Evolutionary conservation across 2,113 vertebrate species (phyloP).

Genomic region (Irena cyanogastra): DNA sequence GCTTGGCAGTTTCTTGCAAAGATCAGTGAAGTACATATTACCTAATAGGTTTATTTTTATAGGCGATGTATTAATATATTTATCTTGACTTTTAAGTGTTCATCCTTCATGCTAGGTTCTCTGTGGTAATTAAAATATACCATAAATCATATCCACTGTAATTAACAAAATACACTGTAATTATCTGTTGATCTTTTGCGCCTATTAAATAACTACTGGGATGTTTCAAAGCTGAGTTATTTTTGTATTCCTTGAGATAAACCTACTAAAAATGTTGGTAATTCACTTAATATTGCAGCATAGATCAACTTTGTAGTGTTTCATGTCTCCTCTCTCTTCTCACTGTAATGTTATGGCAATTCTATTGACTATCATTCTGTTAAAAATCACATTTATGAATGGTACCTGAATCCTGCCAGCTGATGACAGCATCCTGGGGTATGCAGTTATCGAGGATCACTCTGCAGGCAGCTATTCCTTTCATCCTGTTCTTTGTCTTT

Average conservation of each 20-base stretch:
- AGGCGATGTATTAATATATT: background rate
- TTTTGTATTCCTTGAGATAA: slow-evolving; percentile 10
- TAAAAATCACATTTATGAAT: slow-evolving; percentile 14
- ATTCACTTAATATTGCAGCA: background rate
- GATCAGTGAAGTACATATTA: background rate
- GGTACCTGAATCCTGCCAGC: background rate
- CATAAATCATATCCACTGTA: slow-evolving; percentile 27
- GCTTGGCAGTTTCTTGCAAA: background rate
- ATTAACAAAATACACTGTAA: slow-evolving; percentile 40
- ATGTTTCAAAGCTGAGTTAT: slow-evolving; percentile 34
- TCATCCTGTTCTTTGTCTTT: slow-evolving; percentile 43
- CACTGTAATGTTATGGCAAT: background rate
- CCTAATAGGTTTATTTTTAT: slow-evolving; percentile 28
- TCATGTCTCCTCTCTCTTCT: background rate
- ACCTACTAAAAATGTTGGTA: background rate
- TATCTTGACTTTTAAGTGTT: slow-evolving; percentile 34
- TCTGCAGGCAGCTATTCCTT: background rate
- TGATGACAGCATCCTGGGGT: background rate
- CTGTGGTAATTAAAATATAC: slow-evolving; percentile 42
- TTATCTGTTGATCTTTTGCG: slow-evolving; percentile 39
- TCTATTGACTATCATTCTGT: background rate
- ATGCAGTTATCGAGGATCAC: background rate
- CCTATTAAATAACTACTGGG: slow-evolving; percentile 25
- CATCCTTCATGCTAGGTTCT: slow-evolving; percentile 14
- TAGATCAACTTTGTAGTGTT: background rate